A percentile compares a stretch with the other conserved stretches of the same genome.
phyloP scores from a whole-genome alignment of 2,113 vertebrate genomes.

The Pseudorasbora parva region DNA sequence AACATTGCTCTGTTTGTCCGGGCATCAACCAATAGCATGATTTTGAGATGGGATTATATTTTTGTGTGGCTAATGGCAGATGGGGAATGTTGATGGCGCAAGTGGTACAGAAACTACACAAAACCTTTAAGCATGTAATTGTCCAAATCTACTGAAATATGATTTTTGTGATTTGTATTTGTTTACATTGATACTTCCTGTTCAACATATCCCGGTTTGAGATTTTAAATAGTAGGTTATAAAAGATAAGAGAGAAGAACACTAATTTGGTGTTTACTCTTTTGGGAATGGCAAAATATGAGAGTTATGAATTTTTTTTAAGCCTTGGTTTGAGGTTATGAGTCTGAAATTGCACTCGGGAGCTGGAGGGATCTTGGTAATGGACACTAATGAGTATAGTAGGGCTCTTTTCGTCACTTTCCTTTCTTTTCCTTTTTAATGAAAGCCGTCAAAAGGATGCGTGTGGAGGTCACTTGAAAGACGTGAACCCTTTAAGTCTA shows the following conservation, averaged over 20 bases:
- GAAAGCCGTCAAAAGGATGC: constrained; percentile 11
- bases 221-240: not conserved
- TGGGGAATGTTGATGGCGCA: not conserved
- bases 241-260: not conserved
- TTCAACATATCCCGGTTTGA: not conserved
- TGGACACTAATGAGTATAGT: constrained; percentile 45
- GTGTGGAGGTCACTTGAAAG: constrained; percentile 30
- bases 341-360: constrained; percentile 1
- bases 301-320: constrained; percentile 24
- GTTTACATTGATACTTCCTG: not conserved
- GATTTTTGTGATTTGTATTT: not conserved
- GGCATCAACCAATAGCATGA: not conserved
- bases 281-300: constrained; percentile 10
- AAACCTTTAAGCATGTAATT: not conserved
- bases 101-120: not conserved
- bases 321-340: not conserved
- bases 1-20: not conserved
- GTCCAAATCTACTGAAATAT: not conserved
- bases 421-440: constrained; percentile 24
- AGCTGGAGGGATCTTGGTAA: constrained; percentile 36
- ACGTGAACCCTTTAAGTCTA: constrained; percentile 35
- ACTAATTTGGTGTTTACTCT: not conserved
- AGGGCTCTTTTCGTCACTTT: constrained; percentile 2
- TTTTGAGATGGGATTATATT: not conserved
- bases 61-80: not conserved